phyloP scores from a whole-genome alignment of 1,140 invertebrate species.

The Reticulitermes speratus region DNA sequence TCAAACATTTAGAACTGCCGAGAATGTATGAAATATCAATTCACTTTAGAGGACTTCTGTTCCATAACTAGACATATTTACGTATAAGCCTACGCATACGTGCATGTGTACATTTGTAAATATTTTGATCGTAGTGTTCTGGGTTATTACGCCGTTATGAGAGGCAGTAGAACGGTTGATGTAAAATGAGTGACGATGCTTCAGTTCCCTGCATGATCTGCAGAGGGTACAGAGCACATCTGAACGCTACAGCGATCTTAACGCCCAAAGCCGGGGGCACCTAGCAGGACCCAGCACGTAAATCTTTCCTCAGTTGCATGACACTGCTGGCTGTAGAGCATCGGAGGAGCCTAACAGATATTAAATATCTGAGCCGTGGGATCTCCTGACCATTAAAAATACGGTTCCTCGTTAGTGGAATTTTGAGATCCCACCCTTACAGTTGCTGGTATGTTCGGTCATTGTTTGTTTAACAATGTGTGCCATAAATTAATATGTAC shows the following conservation, averaged over 20 bases:
- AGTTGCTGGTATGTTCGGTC: background rate
- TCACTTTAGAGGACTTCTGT: too few species aligned
- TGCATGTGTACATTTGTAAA: too few species aligned
- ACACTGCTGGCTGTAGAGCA: background rate
- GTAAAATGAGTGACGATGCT: too few species aligned
- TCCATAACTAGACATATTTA: too few species aligned
- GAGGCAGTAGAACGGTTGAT: too few species aligned
- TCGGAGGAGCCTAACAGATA: background rate
- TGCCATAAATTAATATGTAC: background rate
- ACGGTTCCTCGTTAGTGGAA: background rate
- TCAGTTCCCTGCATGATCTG: too few species aligned
- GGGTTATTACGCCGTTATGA: too few species aligned
- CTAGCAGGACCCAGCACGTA: background rate
- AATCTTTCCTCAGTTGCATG: background rate
- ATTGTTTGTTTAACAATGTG: background rate
- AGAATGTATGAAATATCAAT: too few species aligned
- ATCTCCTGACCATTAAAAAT: background rate
- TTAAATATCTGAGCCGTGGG: background rate
- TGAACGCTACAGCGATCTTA: background rate
- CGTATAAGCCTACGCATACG: too few species aligned
- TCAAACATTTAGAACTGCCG: too few species aligned
- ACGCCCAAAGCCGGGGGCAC: background rate
- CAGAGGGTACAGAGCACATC: too few species aligned
- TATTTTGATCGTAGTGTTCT: too few species aligned
- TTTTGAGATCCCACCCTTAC: background rate